phyloP scores from a whole-genome alignment of 2,888 invertebrate genomes.

The Gymnoscelis rufifasciata region DNA sequence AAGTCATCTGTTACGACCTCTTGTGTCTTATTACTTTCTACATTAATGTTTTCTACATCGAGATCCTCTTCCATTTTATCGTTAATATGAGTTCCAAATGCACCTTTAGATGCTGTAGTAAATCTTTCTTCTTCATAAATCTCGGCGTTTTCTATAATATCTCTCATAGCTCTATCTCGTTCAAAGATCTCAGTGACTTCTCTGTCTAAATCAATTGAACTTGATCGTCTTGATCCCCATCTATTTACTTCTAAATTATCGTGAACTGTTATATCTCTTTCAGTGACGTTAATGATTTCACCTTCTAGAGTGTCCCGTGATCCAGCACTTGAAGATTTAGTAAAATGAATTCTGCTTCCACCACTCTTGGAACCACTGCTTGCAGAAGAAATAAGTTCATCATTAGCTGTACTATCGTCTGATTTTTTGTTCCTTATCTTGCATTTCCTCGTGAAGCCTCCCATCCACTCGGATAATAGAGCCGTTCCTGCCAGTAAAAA shows the following conservation, averaged over 20 bases:
- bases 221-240: slow-evolving; percentile 57
- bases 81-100: slow-evolving; percentile 49
- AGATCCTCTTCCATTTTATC: neutral
- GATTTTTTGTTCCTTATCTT: slow-evolving; percentile 43
- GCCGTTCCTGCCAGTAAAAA: slow-evolving; percentile 81
- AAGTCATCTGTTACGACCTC: neutral
- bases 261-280: slow-evolving; percentile 56
- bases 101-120: slow-evolving; percentile 42
- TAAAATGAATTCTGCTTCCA: slow-evolving; percentile 40
- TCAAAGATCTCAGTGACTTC: slow-evolving; percentile 68
- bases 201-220: slow-evolving; percentile 60
- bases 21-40: no score
- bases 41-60: neutral
- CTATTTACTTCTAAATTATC: slow-evolving; percentile 39
- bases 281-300: slow-evolving; percentile 53
- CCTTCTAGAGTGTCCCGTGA: slow-evolving; percentile 59
- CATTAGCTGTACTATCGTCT: slow-evolving; percentile 35
- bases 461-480: slow-evolving; percentile 84
- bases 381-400: slow-evolving; percentile 40
- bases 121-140: slow-evolving; percentile 33
- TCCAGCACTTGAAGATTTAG: slow-evolving; percentile 42
- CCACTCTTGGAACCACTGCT: slow-evolving; percentile 34
- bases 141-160: slow-evolving; percentile 34
- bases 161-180: slow-evolving; percentile 44
- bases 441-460: slow-evolving; percentile 82